A percentile compares a stretch with the other conserved stretches of the same genome.
These are phyloP conservation scores for sheep (Ovis aries) DNA, from an alignment of 2,113 vertebrate species.

Conservation along the genomic window DNA sequence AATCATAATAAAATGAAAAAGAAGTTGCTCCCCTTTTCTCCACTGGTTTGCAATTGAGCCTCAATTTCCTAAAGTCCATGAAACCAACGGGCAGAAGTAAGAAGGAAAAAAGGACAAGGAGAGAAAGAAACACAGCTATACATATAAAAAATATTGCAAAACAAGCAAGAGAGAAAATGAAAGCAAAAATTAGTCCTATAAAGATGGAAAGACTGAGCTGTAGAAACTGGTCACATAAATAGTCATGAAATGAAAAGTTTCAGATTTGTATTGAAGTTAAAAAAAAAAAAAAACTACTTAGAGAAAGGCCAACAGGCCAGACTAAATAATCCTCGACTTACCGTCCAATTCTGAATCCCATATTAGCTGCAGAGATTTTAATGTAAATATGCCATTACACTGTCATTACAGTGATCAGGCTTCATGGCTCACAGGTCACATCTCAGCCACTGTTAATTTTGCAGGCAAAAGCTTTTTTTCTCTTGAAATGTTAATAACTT, in stretches of 20 bases:
- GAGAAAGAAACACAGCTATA: not conserved
- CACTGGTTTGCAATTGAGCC: conserved; percentile 25
- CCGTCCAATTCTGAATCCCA: conserved; percentile 98
- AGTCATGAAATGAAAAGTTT: conserved; percentile 99
- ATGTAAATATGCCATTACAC: conserved; percentile 99
- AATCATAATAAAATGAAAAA: conserved; percentile 61
- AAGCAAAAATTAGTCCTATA: conserved; percentile 87
- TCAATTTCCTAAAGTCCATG: conserved; percentile 63
- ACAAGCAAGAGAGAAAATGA: conserved; percentile 81
- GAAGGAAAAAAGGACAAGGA: not conserved
- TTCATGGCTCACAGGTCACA: conserved; percentile 98
- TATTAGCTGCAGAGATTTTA: conserved; percentile 99
- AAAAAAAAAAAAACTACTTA: conserved; percentile 91
- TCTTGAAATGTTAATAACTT: conserved; percentile 99
- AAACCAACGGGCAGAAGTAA: not conserved
- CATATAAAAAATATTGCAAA: conserved; percentile 75
- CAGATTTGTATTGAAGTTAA: conserved; percentile 95
- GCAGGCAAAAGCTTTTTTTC: conserved; percentile 99
- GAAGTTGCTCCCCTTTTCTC: conserved; percentile 34
- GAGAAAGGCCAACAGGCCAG: conserved; percentile 97
- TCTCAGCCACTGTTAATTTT: conserved; percentile 99
- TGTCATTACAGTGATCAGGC: conserved; percentile 99
- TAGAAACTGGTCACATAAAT: conserved; percentile 92
- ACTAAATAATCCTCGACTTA: conserved; percentile 99
- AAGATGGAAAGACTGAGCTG: conserved; percentile 84